Base-by-base conservation (phyloP, 1,140 invertebrate genomes). In the Lepidurus apus region DNA sequence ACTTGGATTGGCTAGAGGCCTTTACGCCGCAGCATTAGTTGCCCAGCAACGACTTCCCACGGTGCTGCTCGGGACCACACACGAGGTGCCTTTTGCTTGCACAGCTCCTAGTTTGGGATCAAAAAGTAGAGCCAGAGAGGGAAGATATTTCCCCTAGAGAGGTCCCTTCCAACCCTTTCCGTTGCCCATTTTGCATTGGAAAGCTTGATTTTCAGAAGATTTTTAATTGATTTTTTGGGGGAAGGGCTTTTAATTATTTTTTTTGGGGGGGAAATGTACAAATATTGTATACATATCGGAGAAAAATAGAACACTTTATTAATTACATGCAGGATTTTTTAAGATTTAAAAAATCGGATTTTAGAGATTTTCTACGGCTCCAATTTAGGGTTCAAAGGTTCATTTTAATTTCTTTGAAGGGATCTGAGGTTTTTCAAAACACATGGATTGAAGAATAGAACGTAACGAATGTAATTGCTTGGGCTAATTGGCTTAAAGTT, bases 1-100 rank as follows among this genome's bases (percentile, higher is more conserved):
- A 65, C 53, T 65, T 65, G 53, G 53, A 65, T 65, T 65, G 53
- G 53, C 53, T 65, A 65, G 53, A 65, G 53, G 53, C 53, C 53
- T 65, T 65, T 65, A 65, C 53, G 53, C 53, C 53, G 53, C 53
- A 65, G 53, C 53, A 65, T 65, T 65, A 65, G 53, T 65, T 65
- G 53, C 53, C 53, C 53, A 65, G 53, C 53, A 65, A 65, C 53
- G 53, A 65, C 53, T 65, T 65, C 53, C 53, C 53, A 65, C 53
- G 53, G 53, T 65, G 53, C 53, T 65, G 53, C 17, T 21, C 53
- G 53, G 53, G 53, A 65, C 53, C 53, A 65, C 53, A 65, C 53
- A 65, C 53, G 53, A 65, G 53, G 53, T 21, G 53, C 53, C 53
- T 17, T 65, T 65, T 65, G 53, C 53, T 65, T 65, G 53, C 53